Base-by-base conservation (phyloP, 2,888 invertebrate genomes). In the Acronicta alni region DNA sequence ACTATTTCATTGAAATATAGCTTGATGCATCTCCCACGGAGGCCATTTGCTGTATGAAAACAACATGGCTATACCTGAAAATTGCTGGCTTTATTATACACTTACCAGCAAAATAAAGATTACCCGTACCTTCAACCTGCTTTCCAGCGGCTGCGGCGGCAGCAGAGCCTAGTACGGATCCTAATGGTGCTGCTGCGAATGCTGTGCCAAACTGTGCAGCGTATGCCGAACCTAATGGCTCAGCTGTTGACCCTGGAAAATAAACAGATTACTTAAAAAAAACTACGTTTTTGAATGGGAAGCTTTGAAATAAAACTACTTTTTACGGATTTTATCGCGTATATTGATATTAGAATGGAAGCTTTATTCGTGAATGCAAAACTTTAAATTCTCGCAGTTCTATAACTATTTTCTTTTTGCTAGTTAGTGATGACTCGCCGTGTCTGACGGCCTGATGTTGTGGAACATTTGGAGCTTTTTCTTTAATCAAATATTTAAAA, bases 111-210 rank as follows among this genome's bases (percentile, higher is more conserved):
- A 69, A 69, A 64, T 54, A 62, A 66, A 58, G 61, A 59, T 58
- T 68, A 68, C 72, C 68, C 89, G 87, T 89, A 97, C 97, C 97
- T 95, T 99, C 99, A 82, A 98, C 97, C 93, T 99, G 99, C 90
- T 98, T 98, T 65, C 97, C 97, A 67, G 97, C 97, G 48, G 97
- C 97, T 7, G 97, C 96, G 20, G 97, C 96, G 26, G 97, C 97
- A 38, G 97, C 96, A 41, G 97, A 96, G 44, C 96, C 96, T 66
- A 96, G 95, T 72, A 96, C 96, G 58, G 95, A 95, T 67, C 95
- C 94, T 72, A 95, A 93, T 56, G 95, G 95, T 58, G 96, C 95
- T 63, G 96, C 95, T 52, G 97, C 96, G 73, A 95, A 95, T 63
- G 96, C 95, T 64, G 95, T 94, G 68, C 96, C 95, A 85, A 96